Percentiles rank a stretch among this genome's conserved stretches.
Conservation (phyloP, 2,888 invertebrate species). For the Trichopoda pennipes region DNA sequence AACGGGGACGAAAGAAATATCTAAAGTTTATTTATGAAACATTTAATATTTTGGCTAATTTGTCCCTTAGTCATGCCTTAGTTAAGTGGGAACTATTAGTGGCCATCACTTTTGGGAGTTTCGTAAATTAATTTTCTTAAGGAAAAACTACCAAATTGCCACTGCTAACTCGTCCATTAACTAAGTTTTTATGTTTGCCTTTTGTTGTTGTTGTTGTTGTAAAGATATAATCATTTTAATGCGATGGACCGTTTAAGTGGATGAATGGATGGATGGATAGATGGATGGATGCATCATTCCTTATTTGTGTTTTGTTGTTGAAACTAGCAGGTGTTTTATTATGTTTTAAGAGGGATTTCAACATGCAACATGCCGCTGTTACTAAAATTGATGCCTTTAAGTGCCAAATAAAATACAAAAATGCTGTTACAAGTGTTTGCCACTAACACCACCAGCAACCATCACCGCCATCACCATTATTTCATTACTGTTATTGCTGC, state of each 20-base stretch:
- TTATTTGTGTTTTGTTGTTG: constrained; percentile 45
- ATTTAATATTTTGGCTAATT: constrained; percentile 33
- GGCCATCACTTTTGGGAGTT: constrained; percentile 61
- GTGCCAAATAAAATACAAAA: constrained; percentile 60
- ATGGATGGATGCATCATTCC: constrained; percentile 48
- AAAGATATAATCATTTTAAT: constrained; percentile 45
- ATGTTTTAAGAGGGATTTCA: constrained; percentile 37
- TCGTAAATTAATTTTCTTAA: constrained; percentile 62
- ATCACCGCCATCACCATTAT: not conserved
- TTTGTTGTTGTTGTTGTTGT: not conserved
- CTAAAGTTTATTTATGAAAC: constrained; percentile 47
- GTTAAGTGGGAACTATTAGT: constrained; percentile 36
- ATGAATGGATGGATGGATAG: constrained; percentile 5
- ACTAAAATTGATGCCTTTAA: constrained; percentile 33
- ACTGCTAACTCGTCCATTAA: constrained; percentile 20
- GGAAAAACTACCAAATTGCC: constrained; percentile 27
- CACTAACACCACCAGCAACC: constrained; percentile 23
- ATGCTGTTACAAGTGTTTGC: constrained; percentile 55
- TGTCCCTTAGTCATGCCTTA: constrained; percentile 46
- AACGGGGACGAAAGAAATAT: not conserved
- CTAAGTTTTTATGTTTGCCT: not conserved
- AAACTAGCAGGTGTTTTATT: constrained; percentile 58
- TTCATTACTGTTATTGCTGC: constrained; percentile 30
- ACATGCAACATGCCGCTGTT: constrained; percentile 41
- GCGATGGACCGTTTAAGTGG: constrained; percentile 35